These are phyloP conservation scores for Chaenodraco wilsoni DNA, from an alignment of 2,797 vertebrate genomes.

Conservation along the genomic window DNA sequence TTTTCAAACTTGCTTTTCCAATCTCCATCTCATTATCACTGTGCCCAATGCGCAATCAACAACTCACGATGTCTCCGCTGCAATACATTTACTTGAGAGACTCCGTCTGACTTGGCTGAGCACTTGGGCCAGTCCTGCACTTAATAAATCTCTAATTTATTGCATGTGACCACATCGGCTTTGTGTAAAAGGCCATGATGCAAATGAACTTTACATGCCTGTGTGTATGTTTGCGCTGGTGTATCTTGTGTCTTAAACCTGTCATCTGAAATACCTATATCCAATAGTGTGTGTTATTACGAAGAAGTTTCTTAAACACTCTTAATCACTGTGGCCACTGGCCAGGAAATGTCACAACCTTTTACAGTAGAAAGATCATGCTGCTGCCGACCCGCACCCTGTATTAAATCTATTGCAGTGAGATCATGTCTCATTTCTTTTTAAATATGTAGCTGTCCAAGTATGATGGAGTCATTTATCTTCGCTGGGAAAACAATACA, in stretches of 20 bases:
- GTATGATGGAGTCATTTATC: slow-evolving; percentile 59
- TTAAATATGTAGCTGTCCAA: slow-evolving; percentile 55
- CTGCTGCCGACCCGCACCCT: slow-evolving; percentile 70
- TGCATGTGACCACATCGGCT: slow-evolving; percentile 68
- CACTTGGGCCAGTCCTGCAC: slow-evolving; percentile 64
- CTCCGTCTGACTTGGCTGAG: slow-evolving; percentile 70
- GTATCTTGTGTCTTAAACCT: slow-evolving; percentile 37
- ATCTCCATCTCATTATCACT: slow-evolving; percentile 84
- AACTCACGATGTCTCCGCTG: slow-evolving; percentile 65
- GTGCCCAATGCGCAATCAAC: slow-evolving; percentile 76
- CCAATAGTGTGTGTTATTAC: slow-evolving; percentile 73
- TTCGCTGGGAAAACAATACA: slow-evolving; percentile 53
- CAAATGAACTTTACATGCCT: slow-evolving; percentile 36
- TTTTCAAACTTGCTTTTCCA: slow-evolving; percentile 77
- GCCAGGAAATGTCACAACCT: slow-evolving; percentile 67
- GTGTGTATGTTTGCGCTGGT: slow-evolving; percentile 37
- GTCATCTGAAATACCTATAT: slow-evolving; percentile 47
- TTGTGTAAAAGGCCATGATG: slow-evolving; percentile 58
- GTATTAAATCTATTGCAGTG: slow-evolving; percentile 66
- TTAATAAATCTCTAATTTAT: slow-evolving; percentile 80
- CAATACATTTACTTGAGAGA: slow-evolving; percentile 73
- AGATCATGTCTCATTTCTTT: slow-evolving; percentile 76
- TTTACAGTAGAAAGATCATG: slow-evolving; percentile 67
- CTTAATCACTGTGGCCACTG: slow-evolving; percentile 35
- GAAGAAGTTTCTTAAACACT: slow-evolving; percentile 70